Base-by-base conservation (phyloP, 2,888 invertebrate genomes). In the Noctua comes region DNA sequence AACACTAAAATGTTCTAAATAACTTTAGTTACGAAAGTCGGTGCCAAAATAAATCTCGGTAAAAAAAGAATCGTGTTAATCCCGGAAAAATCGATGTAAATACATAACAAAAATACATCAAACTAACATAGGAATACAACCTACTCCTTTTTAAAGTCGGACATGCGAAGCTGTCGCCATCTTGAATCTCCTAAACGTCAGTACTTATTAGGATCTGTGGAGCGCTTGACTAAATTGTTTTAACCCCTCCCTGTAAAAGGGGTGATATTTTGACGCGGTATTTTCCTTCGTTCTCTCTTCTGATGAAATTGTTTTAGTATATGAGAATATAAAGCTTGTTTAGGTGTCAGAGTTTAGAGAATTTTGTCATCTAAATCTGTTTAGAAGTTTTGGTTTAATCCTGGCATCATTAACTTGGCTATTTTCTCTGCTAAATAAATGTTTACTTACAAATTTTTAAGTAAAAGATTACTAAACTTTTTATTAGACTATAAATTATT, bases 161-260 rank as follows among this genome's bases (percentile, higher is more conserved):
- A 36, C 36, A 36, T 36, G 5, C 36, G 36, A 36, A 36, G 5
- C 36, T 5, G 36, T 36, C 36, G 82, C 81, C 82, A 82, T 82
- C 68, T 82, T 82, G 78, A 18, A 83, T 77, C 77, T 82, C 71
- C 66, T 64, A 83, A 82, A 74, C 46, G 82, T 78, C 83, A 69
- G 73, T 54, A 54, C 51, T 76, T 84, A 84, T 86, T 86, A 84
- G 87, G 43, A 78, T 62, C 72, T 86, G 86, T 54, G 79, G 73
- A 80, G 69, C 64, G 70, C 73, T 76, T 70, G 40, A 48, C 68
- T 84, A 84, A 84, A 84, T 86, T 84, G 84, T 84, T 84, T 86
- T 76, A 72, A 79, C 84, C 36, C 86, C 72, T 73, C 84, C 84
- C 69, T 59, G 57, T 59, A 31, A 24, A 76, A 65, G 40, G 84